A percentile compares a stretch with the other conserved stretches of the same genome.
Conservation (phyloP, 2,113 vertebrate genomes). For the Thalassoma bifasciatum region DNA sequence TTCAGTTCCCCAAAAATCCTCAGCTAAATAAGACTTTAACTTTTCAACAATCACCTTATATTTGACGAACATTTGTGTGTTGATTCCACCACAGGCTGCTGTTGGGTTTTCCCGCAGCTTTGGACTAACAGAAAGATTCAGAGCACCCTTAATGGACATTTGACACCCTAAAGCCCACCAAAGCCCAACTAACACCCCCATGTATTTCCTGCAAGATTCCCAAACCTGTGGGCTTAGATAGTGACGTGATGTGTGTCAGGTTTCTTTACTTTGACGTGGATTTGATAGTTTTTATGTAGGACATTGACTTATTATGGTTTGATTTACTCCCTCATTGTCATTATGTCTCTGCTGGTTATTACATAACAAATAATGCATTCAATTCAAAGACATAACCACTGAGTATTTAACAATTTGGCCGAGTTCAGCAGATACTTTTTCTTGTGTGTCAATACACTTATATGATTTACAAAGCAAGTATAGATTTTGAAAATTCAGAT, state of each 20-base stretch:
- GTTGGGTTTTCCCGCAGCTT: slow-evolving; percentile 34
- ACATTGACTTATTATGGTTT: neutral
- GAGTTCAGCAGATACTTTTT: too few relatives aligned
- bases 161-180: slow-evolving; percentile 34
- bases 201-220: slow-evolving; percentile 46
- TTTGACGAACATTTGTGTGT: neutral
- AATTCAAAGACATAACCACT: too few relatives aligned
- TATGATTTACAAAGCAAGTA: too few relatives aligned
- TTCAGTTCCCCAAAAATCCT: too few relatives aligned
- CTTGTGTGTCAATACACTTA: too few relatives aligned
- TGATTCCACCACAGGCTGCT: slow-evolving; percentile 20
- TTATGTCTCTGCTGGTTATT: neutral
- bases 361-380: too few relatives aligned
- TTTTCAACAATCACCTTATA: slow-evolving; percentile 2
- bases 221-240: neutral
- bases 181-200: slow-evolving; percentile 29
- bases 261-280: neutral
- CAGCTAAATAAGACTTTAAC: too few relatives aligned
- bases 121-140: slow-evolving; percentile 24
- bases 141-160: slow-evolving; percentile 56
- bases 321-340: neutral
- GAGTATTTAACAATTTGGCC: too few relatives aligned
- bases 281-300: neutral
- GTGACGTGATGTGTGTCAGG: neutral
- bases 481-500: too few relatives aligned